Conservation (phyloP, 53 echinoderm and acorn worm species). For the Holothuria leucospilota region DNA sequence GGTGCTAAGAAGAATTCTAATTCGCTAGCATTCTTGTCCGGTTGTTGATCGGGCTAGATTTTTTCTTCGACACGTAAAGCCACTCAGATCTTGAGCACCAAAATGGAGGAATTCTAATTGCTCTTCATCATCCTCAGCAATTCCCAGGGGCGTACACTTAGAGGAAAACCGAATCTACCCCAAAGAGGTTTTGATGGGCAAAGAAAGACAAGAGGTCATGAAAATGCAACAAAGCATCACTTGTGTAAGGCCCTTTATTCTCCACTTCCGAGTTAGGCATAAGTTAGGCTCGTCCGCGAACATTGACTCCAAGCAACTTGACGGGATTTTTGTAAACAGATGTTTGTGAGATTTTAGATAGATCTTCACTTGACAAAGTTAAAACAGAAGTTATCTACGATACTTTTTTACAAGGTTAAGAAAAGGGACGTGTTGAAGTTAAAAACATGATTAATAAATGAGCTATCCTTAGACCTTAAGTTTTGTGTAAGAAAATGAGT, state of each 20-base stretch:
- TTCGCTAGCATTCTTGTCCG: not conserved
- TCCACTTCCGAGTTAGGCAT: not conserved
- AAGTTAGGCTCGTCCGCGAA: conserved; percentile 12
- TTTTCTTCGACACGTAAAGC: not conserved
- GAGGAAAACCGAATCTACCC: not conserved
- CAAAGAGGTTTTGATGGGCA: conserved; percentile 10
- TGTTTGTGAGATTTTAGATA: not conserved
- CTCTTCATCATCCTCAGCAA: conserved; percentile 4
- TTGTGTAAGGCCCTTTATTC: conserved; percentile 13
- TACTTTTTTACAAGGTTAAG: no score
- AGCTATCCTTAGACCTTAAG: no score
- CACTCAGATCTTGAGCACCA: conserved; percentile 1
- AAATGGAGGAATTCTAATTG: conserved; percentile 7
- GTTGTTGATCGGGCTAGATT: not conserved
- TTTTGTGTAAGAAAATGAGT: no score
- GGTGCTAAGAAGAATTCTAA: no score
- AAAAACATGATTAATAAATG: no score
- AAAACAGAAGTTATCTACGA: no score
- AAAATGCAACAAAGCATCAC: conserved; percentile 22
- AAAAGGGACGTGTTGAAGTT: no score
- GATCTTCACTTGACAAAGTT: no score
- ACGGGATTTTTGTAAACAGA: not conserved
- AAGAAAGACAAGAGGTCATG: conserved; percentile 19
- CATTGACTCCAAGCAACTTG: conserved; percentile 2
- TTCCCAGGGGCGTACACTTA: conserved; percentile 33